phyloP scores from a whole-genome alignment of 2,797 vertebrate species.

The Artibeus lituratus region DNA sequence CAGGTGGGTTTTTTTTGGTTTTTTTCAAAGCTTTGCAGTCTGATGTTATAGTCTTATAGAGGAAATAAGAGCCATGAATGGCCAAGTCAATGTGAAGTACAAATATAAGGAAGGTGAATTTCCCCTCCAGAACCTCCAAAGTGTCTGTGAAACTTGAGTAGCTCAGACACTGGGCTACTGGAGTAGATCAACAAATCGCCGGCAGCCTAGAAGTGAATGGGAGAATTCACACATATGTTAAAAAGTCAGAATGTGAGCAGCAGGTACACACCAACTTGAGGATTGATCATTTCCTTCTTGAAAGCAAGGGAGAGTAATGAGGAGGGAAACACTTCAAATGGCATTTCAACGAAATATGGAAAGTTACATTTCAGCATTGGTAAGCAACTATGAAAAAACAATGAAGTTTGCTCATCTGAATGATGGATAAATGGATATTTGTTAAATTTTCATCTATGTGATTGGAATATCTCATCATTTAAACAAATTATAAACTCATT shows the following conservation, averaged over 20 bases:
- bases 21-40: neutral
- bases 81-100: neutral
- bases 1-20: neutral
- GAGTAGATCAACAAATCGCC: neutral
- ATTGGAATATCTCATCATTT: neutral
- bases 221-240: neutral
- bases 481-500: neutral
- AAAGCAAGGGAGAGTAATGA: neutral
- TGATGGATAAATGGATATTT: neutral
- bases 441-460: neutral
- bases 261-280: neutral
- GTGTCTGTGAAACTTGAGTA: neutral
- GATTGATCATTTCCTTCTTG: neutral
- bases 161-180: neutral
- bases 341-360: neutral
- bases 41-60: neutral
- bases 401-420: neutral
- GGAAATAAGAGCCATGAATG: neutral
- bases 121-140: neutral
- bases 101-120: neutral
- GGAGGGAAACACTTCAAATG: neutral
- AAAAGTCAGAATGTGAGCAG: neutral
- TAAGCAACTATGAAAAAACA: neutral
- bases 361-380: neutral
- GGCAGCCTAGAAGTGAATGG: neutral